phyloP scores from a whole-genome alignment of 2,888 invertebrate species.

The Cryptocheilus praepositus region DNA sequence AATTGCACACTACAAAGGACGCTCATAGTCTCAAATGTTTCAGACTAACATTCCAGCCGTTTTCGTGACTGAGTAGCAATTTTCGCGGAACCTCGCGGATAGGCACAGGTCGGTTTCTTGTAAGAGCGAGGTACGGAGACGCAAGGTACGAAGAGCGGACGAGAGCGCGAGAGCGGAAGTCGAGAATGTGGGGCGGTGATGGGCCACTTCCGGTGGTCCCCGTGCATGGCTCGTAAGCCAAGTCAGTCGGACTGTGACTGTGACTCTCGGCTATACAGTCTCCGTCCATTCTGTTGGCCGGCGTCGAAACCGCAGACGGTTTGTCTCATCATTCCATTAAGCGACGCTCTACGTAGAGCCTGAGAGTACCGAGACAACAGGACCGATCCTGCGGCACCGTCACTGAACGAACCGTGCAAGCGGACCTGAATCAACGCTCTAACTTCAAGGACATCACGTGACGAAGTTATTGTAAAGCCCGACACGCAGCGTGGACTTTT shows the following conservation, averaged over 20 bases:
- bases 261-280: conserved; percentile 5
- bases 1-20: too few species aligned
- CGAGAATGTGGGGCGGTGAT: conserved; percentile 69
- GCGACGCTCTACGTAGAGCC: not conserved
- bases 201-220: conserved; percentile 71
- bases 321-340: conserved; percentile 66
- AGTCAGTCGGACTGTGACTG: conserved; percentile 56
- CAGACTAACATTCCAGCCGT: not conserved
- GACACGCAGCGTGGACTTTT: too few species aligned
- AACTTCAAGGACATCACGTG: too few species aligned
- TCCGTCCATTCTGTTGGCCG: conserved; percentile 32
- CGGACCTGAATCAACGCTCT: too few species aligned
- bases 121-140: conserved; percentile 13
- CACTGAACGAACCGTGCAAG: too few species aligned
- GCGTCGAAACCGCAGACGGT: conserved; percentile 61
- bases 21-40: not conserved
- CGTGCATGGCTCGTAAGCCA: conserved; percentile 53
- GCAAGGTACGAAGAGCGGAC: conserved; percentile 15
- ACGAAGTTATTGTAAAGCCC: too few species aligned
- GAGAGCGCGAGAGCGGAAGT: conserved; percentile 64
- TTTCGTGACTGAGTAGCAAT: not conserved
- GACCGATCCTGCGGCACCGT: too few species aligned
- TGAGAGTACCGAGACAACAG: not conserved
- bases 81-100: conserved; percentile 4
- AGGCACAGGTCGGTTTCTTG: conserved; percentile 5